phyloP scores from a whole-genome alignment of 1,140 invertebrate genomes.

The Micrasema longulum region DNA sequence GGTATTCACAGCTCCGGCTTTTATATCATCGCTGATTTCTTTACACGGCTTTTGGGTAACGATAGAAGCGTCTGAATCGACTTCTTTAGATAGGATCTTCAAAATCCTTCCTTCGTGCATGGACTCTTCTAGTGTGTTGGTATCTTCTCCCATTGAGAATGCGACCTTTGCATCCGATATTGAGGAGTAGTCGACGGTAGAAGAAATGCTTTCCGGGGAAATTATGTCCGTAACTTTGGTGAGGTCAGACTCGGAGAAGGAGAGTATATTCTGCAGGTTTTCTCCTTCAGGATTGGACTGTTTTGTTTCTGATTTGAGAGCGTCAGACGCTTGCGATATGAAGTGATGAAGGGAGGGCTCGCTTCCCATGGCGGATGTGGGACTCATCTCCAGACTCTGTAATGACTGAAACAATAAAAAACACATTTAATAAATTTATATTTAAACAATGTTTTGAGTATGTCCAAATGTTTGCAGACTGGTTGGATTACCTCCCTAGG shows the following conservation, averaged over 20 bases:
- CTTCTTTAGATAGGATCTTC: not conserved
- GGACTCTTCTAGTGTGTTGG: not conserved
- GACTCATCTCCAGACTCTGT: constrained; percentile 54
- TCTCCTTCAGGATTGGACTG: constrained; percentile 48
- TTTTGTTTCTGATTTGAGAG: constrained; percentile 37
- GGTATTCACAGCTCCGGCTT: constrained; percentile 5
- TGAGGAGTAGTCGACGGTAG: constrained; percentile 33
- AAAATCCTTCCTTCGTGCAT: not conserved
- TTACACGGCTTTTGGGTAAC: not conserved
- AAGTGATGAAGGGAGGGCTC: constrained; percentile 64
- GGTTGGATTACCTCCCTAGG: too few relatives aligned
- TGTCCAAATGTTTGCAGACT: too few relatives aligned
- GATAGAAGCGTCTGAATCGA: not conserved
- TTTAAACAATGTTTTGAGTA: too few relatives aligned
- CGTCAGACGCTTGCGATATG: constrained; percentile 53
- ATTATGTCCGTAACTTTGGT: constrained; percentile 55
- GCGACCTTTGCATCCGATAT: constrained; percentile 45
- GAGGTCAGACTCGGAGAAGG: constrained; percentile 63
- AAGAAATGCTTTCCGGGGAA: constrained; percentile 43
- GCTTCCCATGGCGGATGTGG: constrained; percentile 64
- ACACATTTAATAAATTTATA: too few relatives aligned
- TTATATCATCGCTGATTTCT: not conserved
- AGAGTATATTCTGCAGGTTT: constrained; percentile 59
- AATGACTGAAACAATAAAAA: constrained; percentile 42
- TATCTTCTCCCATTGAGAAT: constrained; percentile 48